These are phyloP conservation scores for Poecilia velifera DNA, from an alignment of 2,797 vertebrate genomes.

Conservation along the genomic window DNA sequence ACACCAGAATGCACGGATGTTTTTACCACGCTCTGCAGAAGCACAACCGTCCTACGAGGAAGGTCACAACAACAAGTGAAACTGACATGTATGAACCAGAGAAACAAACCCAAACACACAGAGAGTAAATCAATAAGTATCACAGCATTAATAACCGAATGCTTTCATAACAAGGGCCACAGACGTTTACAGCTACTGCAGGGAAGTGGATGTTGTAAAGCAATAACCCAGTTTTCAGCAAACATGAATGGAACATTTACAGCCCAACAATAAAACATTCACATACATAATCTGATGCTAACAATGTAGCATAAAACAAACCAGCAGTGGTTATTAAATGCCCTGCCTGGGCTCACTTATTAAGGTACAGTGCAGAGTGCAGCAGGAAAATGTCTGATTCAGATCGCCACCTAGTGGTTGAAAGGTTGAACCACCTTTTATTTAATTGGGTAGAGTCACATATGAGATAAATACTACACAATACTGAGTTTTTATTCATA, in stretches of 20 bases:
- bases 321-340: not conserved
- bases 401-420: slow-evolving; percentile 51
- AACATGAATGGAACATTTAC: not conserved
- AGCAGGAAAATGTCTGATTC: not conserved
- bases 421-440: not conserved
- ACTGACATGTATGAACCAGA: slow-evolving; percentile 1
- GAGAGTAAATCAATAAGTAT: not conserved
- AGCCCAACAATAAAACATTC: not conserved
- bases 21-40: slow-evolving; percentile 72
- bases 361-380: not conserved
- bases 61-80: slow-evolving; percentile 43
- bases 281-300: not conserved
- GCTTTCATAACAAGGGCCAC: not conserved
- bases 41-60: slow-evolving; percentile 71
- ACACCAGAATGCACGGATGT: slow-evolving; percentile 45
- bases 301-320: not conserved
- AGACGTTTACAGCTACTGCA: not conserved
- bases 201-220: not conserved
- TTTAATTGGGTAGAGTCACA: not conserved
- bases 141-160: not conserved
- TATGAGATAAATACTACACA: not conserved
- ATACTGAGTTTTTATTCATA: not conserved
- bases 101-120: not conserved
- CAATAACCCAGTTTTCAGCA: slow-evolving; percentile 3
- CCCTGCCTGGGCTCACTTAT: not conserved